These are phyloP conservation scores for Terrapene triunguis DNA, from an alignment of 2,113 vertebrate genomes.

Conservation along the genomic window DNA sequence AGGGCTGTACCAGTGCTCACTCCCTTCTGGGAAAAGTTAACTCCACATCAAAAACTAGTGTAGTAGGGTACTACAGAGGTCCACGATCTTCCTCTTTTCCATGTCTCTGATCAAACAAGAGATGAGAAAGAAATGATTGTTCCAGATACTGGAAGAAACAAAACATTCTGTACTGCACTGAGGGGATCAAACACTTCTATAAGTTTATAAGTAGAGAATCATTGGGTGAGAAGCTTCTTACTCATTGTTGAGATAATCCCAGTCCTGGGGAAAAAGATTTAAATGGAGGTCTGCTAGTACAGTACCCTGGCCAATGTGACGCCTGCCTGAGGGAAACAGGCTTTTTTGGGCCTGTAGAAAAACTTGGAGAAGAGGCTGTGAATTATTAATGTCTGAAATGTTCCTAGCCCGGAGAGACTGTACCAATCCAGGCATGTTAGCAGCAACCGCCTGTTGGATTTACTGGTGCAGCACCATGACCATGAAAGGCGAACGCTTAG, in stretches of 20 bases:
- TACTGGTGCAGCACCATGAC: rapidly evolving
- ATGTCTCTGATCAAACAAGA: background rate
- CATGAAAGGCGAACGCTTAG: rapidly evolving
- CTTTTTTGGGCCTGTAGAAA: background rate
- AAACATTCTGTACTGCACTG: background rate
- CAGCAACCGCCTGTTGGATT: background rate
- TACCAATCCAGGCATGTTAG: background rate
- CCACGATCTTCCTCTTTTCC: background rate
- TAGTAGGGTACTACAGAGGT: rapidly evolving
- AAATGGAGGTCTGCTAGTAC: background rate
- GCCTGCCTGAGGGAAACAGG: background rate
- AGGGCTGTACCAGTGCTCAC: background rate
- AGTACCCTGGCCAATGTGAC: background rate
- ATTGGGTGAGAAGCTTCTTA: constrained; percentile 1
- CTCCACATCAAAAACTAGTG: background rate
- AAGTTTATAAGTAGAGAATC: background rate
- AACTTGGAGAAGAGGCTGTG: background rate
- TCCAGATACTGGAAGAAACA: background rate
- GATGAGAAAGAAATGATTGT: background rate
- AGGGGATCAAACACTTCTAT: rapidly evolving
- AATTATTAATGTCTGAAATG: background rate
- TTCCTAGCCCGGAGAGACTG: background rate
- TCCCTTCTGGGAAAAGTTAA: rapidly evolving
- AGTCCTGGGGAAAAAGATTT: background rate
- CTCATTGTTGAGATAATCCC: background rate